Percentiles rank a stretch among this genome's conserved stretches.
Evolutionary conservation across 2,113 vertebrate species (phyloP).

Genomic region (Nerophis ophidion): DNA sequence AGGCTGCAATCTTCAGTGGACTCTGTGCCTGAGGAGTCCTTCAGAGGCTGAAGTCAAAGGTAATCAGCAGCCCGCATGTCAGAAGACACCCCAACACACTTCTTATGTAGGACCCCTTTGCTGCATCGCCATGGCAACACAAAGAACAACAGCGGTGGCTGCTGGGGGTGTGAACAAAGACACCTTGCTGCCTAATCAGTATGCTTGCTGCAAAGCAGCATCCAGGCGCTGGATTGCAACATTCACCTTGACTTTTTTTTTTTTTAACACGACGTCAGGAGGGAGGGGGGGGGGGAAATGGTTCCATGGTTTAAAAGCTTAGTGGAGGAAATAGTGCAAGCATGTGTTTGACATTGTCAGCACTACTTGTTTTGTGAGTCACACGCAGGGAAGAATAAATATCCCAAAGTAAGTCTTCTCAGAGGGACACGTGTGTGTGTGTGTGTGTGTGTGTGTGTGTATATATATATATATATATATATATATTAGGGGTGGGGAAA

Average conservation of each 20-base stretch:
- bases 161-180: constrained; percentile 15
- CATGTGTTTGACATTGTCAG: constrained; percentile 3
- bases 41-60: constrained; percentile 39
- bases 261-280: constrained; percentile 35
- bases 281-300: constrained; percentile 7
- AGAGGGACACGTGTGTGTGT: constrained; percentile 11
- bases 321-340: constrained; percentile 14
- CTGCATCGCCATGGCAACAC: constrained; percentile 47
- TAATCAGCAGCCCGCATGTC: constrained; percentile 27
- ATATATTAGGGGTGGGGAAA: no score
- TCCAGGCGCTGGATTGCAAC: constrained; percentile 33
- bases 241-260: constrained; percentile 51
- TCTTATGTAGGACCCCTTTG: constrained; percentile 44
- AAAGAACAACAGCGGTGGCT: constrained; percentile 43
- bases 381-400: not conserved
- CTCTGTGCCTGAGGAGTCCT: constrained; percentile 12
- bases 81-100: constrained; percentile 21
- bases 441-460: constrained; percentile 41
- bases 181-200: constrained; percentile 40
- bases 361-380: not conserved
- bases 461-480: no score
- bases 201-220: constrained; percentile 37
- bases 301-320: constrained; percentile 18
- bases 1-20: no score
- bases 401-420: not conserved